Conservation (phyloP, 2,797 vertebrate genomes). For the Fringilla coelebs region DNA sequence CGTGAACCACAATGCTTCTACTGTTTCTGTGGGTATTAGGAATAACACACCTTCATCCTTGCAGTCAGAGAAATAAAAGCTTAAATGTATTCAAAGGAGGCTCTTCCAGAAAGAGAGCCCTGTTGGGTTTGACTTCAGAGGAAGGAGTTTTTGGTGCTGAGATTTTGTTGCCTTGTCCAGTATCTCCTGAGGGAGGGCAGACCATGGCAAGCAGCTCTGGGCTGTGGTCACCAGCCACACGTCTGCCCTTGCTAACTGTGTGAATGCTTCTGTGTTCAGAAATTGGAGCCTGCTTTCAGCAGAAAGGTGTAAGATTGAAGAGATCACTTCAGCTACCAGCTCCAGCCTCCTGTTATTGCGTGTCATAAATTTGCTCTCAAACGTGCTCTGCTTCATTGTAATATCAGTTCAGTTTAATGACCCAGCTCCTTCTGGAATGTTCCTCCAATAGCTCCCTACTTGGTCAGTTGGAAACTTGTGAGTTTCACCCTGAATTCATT, state of each 20-base stretch:
- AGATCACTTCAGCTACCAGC: not conserved
- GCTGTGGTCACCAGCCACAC: not conserved
- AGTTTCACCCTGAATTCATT: not conserved
- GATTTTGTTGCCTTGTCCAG: not conserved
- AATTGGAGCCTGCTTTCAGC: not conserved
- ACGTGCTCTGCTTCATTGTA: not conserved
- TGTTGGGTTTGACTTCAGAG: not conserved
- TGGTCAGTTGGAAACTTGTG: not conserved
- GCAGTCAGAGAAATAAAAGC: not conserved
- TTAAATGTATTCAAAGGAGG: not conserved
- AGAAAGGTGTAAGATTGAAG: not conserved
- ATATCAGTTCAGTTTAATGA: slow-evolving; percentile 10
- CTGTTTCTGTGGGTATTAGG: not conserved
- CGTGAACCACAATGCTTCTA: fast-evolving
- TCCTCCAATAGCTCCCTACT: not conserved
- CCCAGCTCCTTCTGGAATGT: not conserved
- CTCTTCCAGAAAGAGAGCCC: not conserved
- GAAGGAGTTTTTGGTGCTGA: not conserved
- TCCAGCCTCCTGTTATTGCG: not conserved
- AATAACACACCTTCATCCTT: not conserved
- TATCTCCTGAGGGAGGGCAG: not conserved
- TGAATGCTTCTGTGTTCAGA: not conserved
- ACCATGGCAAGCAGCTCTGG: not conserved
- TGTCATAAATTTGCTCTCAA: not conserved
- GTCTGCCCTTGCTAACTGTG: not conserved